Conservation (phyloP, 2,888 invertebrate genomes). For the Zygothrica quintamaculata region DNA sequence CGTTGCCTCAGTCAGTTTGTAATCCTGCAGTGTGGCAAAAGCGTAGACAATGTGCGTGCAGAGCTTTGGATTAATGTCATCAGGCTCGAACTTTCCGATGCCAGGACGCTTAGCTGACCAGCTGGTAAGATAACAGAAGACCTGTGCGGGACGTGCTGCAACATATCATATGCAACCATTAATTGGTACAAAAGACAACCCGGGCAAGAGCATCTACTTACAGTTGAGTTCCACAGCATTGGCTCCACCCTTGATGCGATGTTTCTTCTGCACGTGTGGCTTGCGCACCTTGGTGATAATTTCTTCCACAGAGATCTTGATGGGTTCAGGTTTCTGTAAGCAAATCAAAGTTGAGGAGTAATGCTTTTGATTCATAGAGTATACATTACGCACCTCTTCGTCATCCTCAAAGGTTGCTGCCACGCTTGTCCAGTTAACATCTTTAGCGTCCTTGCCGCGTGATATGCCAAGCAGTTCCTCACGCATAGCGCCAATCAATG, state of each 20-base stretch:
- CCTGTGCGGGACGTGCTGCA: conserved; percentile 92
- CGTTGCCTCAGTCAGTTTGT: conserved; percentile 91
- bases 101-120: conserved; percentile 97
- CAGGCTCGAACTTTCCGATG: conserved; percentile 94
- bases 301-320: conserved; percentile 91
- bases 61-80: conserved; percentile 93
- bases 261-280: conserved; percentile 85
- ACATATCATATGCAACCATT: not conserved
- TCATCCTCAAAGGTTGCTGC: conserved; percentile 87
- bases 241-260: conserved; percentile 86
- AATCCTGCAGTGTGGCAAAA: conserved; percentile 95
- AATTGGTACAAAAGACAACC: not conserved
- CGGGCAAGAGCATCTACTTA: conserved; percentile 84
- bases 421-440: conserved; percentile 93
- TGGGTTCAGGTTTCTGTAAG: conserved; percentile 88
- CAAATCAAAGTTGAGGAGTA: conserved; percentile 4
- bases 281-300: conserved; percentile 89
- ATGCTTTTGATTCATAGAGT: not conserved
- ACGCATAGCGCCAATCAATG: conserved; percentile 95
- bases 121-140: conserved; percentile 97
- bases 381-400: conserved; percentile 61
- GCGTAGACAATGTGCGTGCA: conserved; percentile 98
- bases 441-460: conserved; percentile 92
- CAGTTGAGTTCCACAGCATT: conserved; percentile 87
- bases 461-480: conserved; percentile 94